Conservation (phyloP, 2,888 invertebrate species). For the Pedicia rivosa region DNA sequence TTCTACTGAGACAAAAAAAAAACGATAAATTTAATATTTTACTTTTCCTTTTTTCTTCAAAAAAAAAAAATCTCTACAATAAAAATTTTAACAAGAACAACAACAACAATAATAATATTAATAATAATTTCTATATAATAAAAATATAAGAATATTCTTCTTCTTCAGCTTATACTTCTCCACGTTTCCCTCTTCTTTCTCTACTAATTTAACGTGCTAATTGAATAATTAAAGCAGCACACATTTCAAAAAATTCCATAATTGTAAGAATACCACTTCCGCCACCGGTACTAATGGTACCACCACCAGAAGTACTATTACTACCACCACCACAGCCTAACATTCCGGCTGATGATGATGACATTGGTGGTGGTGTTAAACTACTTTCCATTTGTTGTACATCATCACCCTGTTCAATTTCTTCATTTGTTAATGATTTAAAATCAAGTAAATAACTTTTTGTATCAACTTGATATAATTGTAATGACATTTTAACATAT, state of each 20-base stretch:
- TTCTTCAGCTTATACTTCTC: too few species aligned
- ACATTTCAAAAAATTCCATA: conserved; percentile 99
- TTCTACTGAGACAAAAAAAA: too few species aligned
- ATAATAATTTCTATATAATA: too few species aligned
- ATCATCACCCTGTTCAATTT: conserved; percentile 38
- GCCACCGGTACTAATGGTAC: too few species aligned
- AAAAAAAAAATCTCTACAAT: too few species aligned
- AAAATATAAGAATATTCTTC: too few species aligned
- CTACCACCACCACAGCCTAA: conserved; percentile 19
- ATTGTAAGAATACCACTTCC: too few species aligned
- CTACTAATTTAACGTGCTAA: conserved; percentile 64
- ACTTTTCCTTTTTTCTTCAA: too few species aligned
- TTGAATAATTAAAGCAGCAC: conserved; percentile 94
- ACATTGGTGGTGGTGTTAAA: conserved; percentile 25
- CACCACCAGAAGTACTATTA: conserved; percentile 51
- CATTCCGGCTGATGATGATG: conserved; percentile 7
- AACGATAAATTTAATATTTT: too few species aligned
- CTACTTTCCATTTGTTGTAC: conserved; percentile 31
- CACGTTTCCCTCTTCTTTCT: too few species aligned
- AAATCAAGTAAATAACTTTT: conserved; percentile 96
- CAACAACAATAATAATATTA: too few species aligned
- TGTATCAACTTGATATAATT: conserved; percentile 97
- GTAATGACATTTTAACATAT: conserved; percentile 93
- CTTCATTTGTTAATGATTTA: conserved; percentile 77
- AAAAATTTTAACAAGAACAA: too few species aligned